Conservation (phyloP, 2,888 invertebrate genomes). For the Aethes cnicana region DNA sequence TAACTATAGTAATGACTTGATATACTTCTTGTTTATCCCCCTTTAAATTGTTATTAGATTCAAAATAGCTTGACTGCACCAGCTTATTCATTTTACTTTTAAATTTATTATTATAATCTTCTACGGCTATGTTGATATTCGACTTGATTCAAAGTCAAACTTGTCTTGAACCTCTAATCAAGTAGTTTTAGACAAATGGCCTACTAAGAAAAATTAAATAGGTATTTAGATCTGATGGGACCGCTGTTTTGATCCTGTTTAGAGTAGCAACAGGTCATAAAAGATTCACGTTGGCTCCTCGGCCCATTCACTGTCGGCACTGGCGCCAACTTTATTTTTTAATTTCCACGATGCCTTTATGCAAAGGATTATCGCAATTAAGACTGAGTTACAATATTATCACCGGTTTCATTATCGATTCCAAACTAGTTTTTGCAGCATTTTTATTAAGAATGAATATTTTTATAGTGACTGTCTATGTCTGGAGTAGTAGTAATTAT, state of each 20-base stretch:
- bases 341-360: constrained; percentile 9
- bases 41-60: background rate
- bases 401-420: background rate
- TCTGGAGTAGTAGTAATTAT: too few species aligned
- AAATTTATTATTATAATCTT: background rate
- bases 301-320: constrained; percentile 42
- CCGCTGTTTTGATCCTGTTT: constrained; percentile 37
- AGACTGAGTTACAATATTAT: background rate
- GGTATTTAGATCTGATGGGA: constrained; percentile 10
- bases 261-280: constrained; percentile 27
- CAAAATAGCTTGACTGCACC: background rate
- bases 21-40: background rate
- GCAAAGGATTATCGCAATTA: constrained; percentile 19
- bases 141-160: constrained; percentile 5
- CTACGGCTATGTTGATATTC: background rate
- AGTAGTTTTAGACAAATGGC: constrained; percentile 2
- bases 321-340: constrained; percentile 37
- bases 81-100: background rate
- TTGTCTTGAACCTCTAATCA: constrained; percentile 1
- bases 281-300: constrained; percentile 24
- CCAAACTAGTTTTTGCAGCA: too few species aligned
- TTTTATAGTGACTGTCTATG: too few species aligned
- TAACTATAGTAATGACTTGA: constrained; percentile 4
- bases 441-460: too few species aligned
- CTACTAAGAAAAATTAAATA: constrained; percentile 14